phyloP scores from a whole-genome alignment of 2,888 invertebrate species.

The Hirtodrosophila trivittata region DNA sequence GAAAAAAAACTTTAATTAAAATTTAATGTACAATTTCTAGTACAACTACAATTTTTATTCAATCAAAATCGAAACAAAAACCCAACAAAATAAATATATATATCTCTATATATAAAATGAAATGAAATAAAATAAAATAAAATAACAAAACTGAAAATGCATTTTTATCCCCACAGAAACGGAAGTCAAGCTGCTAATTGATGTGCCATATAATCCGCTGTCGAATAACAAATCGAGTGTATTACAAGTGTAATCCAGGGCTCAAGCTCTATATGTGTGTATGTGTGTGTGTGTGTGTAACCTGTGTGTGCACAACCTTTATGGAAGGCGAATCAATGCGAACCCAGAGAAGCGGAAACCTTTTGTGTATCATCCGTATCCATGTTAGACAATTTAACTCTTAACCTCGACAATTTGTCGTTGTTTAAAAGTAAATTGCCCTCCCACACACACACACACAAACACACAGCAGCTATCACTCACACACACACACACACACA shows the following conservation, averaged over 20 bases:
- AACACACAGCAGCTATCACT: conserved; percentile 1
- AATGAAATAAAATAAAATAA: conserved; percentile 1
- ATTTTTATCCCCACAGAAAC: too few relatives aligned
- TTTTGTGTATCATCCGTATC: too few relatives aligned
- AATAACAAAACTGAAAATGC: background rate
- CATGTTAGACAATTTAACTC: background rate
- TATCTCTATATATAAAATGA: conserved; percentile 5
- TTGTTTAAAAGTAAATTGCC: conserved; percentile 52
- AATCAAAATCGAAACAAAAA: conserved; percentile 32
- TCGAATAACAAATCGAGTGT: too few relatives aligned
- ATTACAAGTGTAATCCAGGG: too few relatives aligned
- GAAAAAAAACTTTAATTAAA: conserved; percentile 49
- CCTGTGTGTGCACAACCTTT: too few relatives aligned
- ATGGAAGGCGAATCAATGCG: too few relatives aligned
- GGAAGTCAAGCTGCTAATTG: too few relatives aligned
- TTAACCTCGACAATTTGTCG: conserved; percentile 34
- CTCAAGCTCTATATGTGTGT: too few relatives aligned
- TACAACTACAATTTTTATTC: conserved; percentile 64
- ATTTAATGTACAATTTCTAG: conserved; percentile 56
- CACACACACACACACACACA: conserved; percentile 40
- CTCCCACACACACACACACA: conserved; percentile 2
- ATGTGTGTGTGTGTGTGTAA: too few relatives aligned
- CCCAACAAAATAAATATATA: conserved; percentile 23
- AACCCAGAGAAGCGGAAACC: too few relatives aligned
- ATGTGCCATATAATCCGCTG: too few relatives aligned